Base-by-base conservation (phyloP, 1,140 invertebrate genomes). In the Meloidogyne chitwoodi region DNA sequence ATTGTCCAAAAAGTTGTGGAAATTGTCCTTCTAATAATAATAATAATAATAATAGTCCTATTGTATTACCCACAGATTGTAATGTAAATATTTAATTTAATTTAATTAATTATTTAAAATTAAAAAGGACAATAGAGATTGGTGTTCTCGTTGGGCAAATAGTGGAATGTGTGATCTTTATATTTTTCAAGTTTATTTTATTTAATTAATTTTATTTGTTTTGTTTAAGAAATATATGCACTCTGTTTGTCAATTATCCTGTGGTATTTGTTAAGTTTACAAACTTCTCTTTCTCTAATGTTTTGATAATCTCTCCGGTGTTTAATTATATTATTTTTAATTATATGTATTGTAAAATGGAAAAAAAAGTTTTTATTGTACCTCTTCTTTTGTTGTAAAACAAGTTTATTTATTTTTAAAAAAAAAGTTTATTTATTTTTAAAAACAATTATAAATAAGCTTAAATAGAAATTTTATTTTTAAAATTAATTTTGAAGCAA, bases 91-190 rank as follows among this genome's bases (percentile, higher is more conserved):
- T 26, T 63, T 24, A 24, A 26, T 70, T 77, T 78, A 10, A 34
- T 19, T 12, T 31, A 26, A 19, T 77, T 24, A 29, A 19, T 79
- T 29, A 64, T 41, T 27, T 14, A 26, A 65, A n/a, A 12, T 44
- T 31, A n/a, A 14, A 11, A 69, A 56, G 56, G 41, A 34, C 24
- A 78, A 22, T 14, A 63, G 2, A n/a, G 22, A 38, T 29, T 75
- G 24, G 79, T 84, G 83, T 70, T 65, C 68, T 8, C 64, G 80
- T 31, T 84, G 84, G 84, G 83, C 83, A 19, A 61, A 69, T 64
- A 77, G 62, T 48, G 83, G 83, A 70, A 79, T 84, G 79, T 84
- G 83, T 66, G 77, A 71, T 16, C 70, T 76, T 26, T 68, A 19
- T 19, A 80, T 84, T 38, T 84, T 84, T 77, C 64, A 79, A 29